Percentiles rank a stretch among this genome's conserved stretches.
These are phyloP conservation scores for Popillia japonica DNA, from an alignment of 1,140 invertebrate species.

Conservation along the genomic window DNA sequence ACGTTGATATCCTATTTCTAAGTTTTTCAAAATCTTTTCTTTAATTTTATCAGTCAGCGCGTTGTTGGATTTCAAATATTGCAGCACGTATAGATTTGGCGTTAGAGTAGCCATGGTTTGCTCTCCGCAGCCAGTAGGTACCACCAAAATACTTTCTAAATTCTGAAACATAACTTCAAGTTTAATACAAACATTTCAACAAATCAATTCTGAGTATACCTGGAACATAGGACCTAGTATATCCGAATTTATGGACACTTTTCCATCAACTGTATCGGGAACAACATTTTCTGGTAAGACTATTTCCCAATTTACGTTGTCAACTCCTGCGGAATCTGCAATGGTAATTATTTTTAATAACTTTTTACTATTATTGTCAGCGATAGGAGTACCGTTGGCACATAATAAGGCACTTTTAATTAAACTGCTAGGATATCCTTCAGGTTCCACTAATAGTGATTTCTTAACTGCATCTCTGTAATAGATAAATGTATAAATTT, in stretches of 20 bases:
- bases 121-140: constrained; percentile 77
- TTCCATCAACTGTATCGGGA: constrained; percentile 63
- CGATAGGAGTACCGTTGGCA: constrained; percentile 45
- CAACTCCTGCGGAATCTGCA: constrained; percentile 18
- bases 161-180: constrained; percentile 58
- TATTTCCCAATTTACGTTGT: constrained; percentile 51
- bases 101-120: constrained; percentile 83
- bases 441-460: constrained; percentile 65
- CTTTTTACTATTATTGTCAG: neutral
- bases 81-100: constrained; percentile 75
- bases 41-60: constrained; percentile 62
- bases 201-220: constrained; percentile 42
- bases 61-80: constrained; percentile 69
- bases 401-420: constrained; percentile 66
- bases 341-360: constrained; percentile 4
- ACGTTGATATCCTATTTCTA: constrained; percentile 77
- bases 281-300: constrained; percentile 61
- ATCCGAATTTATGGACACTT: constrained; percentile 66
- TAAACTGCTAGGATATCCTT: constrained; percentile 66
- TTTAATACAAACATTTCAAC: constrained; percentile 6
- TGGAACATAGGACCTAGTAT: constrained; percentile 68
- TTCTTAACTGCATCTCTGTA: constrained; percentile 66
- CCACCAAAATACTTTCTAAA: constrained; percentile 64
- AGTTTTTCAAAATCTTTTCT: constrained; percentile 68
- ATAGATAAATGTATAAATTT: constrained; percentile 42